Evolutionary conservation across 2,888 invertebrate species (phyloP), one percentile per base, ranked within the genome.

Genomic region (Cheilosia variabilis): DNA sequence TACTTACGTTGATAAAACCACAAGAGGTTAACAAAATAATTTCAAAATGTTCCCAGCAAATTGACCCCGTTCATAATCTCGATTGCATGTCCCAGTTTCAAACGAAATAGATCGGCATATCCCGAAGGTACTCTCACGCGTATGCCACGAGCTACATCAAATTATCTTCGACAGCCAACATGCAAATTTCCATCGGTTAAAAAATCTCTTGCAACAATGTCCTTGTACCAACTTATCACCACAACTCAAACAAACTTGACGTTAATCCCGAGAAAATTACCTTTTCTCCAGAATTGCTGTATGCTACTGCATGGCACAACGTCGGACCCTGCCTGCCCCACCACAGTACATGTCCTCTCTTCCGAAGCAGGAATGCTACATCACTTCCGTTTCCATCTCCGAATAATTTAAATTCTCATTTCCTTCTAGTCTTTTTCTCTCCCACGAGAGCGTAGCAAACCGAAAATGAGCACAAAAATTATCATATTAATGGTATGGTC

Each of bases 321-420:
- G 19, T 24, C 45, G 50, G 43, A 65, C 82, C 55, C 60, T 66
- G 37, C 66, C 60, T 58, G 66, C 65, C 27, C 60, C 34, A 71
- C 52, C 72, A 22, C 52, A 41, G 37, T 58, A 41, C 47, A 41
- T 37, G 31, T 57, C 37, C 37, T 76, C 47, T n/a, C 17, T 58
- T 43, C n/a, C 47, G 15, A 57, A 72, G 22, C 68, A 47, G 19
- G 22, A 75, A 75, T 45, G 58, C 47, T 57, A 72, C 78, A 72
- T 60, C 60, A 58, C 78, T 78, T 78, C 78, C 82, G 72, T 63
- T 83, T 78, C 68, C 73, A 78, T 68, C 55, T 72, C 73, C 68
- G 79, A 69, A 73, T 79, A 83, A 83, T 83, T 83, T 79, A 83
- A 79, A 79, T 73, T 83, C 79, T 45, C 83, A 83, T 83, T 83